Evolutionary conservation across 1,140 invertebrate genomes (phyloP).

Genomic region (Conus betulinus): DNA sequence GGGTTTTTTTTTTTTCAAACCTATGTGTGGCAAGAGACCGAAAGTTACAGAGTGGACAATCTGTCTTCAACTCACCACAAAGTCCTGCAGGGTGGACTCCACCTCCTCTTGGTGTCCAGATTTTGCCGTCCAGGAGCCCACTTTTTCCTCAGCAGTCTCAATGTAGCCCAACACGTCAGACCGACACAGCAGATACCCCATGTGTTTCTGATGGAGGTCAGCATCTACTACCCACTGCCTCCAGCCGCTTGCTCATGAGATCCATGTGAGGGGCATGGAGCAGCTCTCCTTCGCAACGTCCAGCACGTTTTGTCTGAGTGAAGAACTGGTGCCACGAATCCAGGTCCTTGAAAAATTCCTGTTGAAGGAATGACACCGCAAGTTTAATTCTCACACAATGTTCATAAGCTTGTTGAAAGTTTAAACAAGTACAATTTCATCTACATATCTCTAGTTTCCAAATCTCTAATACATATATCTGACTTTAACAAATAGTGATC

Average conservation of each 20-base stretch:
- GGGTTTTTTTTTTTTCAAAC: too few relatives aligned
- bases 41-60: too few relatives aligned
- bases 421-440: too few relatives aligned
- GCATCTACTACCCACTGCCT: neutral
- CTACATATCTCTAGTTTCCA: too few relatives aligned
- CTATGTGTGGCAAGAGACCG: too few relatives aligned
- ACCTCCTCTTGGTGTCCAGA: conserved; percentile 91
- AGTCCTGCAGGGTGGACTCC: conserved; percentile 89
- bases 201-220: neutral
- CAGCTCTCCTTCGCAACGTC: conserved; percentile 68
- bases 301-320: conserved; percentile 74
- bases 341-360: conserved; percentile 89
- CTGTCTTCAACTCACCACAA: conserved; percentile 75
- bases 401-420: too few relatives aligned
- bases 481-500: too few relatives aligned
- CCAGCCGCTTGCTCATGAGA: conserved; percentile 27
- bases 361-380: conserved; percentile 32
- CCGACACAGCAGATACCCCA: conserved; percentile 33
- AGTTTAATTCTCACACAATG: too few relatives aligned
- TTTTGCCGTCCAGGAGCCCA: conserved; percentile 91
- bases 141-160: conserved; percentile 91
- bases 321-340: conserved; percentile 87
- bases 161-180: conserved; percentile 85
- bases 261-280: conserved; percentile 81
- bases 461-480: too few relatives aligned